Evolutionary conservation across 1,140 invertebrate genomes (phyloP).

Genomic region (Cotesia glomerata): DNA sequence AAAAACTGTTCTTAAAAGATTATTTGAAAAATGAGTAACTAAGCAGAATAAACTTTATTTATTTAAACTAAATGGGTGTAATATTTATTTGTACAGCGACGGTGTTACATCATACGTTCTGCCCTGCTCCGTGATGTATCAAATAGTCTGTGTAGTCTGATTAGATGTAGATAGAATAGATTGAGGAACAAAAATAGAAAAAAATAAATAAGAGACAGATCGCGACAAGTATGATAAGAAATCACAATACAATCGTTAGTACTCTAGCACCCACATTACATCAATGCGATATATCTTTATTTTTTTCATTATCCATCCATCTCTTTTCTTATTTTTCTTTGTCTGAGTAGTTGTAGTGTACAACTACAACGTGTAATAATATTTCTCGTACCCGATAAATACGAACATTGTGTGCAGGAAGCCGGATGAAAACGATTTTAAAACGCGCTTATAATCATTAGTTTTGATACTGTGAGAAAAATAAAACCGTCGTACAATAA

Average conservation of each 20-base stretch:
- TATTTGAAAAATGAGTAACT: too few relatives aligned
- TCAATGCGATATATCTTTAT: neutral
- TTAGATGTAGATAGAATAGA: neutral
- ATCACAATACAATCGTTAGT: neutral
- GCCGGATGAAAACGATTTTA: slow-evolving; percentile 20
- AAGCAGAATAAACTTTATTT: too few relatives aligned
- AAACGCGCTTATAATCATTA: neutral
- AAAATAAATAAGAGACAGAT: neutral
- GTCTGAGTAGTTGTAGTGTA: neutral
- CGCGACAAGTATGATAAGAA: neutral
- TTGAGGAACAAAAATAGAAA: neutral
- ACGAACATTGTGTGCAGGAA: slow-evolving; percentile 10
- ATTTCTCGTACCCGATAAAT: slow-evolving; percentile 8
- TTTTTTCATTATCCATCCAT: neutral
- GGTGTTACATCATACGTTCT: slow-evolving; percentile 8
- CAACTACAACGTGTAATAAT: slow-evolving; percentile 6
- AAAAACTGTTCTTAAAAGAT: too few relatives aligned
- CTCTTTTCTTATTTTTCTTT: neutral
- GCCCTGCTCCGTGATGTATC: neutral
- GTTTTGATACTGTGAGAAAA: neutral
- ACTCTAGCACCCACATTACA: neutral
- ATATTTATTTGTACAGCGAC: neutral
- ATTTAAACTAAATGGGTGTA: too few relatives aligned
- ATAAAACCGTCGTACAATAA: neutral
- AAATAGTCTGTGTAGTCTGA: neutral